Evolutionary conservation across 2,888 invertebrate genomes (phyloP), one percentile per base, ranked within the genome.

Genomic region (Scotopteryx bipunctaria): DNA sequence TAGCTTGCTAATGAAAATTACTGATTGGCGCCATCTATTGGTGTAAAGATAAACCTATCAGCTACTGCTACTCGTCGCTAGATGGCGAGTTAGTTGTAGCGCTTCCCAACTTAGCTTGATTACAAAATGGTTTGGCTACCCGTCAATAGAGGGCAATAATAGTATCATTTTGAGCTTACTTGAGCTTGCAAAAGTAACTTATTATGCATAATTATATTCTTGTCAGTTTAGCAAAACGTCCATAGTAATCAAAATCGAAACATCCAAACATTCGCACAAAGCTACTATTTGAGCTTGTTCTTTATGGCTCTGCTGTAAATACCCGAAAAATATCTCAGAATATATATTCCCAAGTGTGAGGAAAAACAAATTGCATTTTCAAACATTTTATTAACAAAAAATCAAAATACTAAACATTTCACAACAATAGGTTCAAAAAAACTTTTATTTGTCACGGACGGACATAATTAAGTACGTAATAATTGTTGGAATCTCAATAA

Each of bases 371-470:
- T 1, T 11, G 2, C 6, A 13, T 46, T 46, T 46, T 38, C n/a
- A 32, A 38, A 15, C 33, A 17, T 41, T 49, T 43, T 50, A 50
- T 38, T 44, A 50, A 50, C 37, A 50, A 46, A n/a, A n/a, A 31
- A 31, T 21, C 41, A 40, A 21, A 45, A 31, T 37, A 43, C 43
- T 16, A 13, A 3, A 13, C 13, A 40, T 29, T 23, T 49, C 16
- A 42, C 23, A 36, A 31, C 29, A 42, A 11, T 11, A 6, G n/a
- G 9, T 27, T 27, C n/a, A 38, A 50, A 38, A 50, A 38, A 17
- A 21, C 44, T 16, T 21, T 14, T 11, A 15, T 11, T 36, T 35
- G 13, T 43, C 15, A 16, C 9, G 36, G 41, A 45, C 41, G 45
- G 45, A 51, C 14, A 37, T 32, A 21, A 1, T 19, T n/a, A 11